phyloP scores from a whole-genome alignment of 1,140 invertebrate genomes.

The Brachionus manjavacas region DNA sequence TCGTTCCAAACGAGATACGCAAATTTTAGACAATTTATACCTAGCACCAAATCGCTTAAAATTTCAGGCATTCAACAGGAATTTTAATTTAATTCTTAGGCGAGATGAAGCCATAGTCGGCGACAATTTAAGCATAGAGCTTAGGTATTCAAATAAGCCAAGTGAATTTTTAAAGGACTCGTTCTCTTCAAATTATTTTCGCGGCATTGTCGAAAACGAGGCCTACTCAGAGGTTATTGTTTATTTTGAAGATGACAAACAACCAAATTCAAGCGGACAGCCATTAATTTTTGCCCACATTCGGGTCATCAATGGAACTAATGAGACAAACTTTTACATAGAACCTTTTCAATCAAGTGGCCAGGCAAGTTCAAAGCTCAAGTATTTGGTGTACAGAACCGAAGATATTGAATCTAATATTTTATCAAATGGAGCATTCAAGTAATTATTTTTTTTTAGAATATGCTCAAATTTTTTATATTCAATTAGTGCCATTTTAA shows the following conservation, averaged over 20 bases:
- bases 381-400: not conserved
- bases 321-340: not conserved
- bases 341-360: not conserved
- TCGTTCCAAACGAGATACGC: not conserved
- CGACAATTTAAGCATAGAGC: not conserved
- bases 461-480: no score
- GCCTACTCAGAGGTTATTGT: not conserved
- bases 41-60: not conserved
- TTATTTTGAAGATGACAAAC: not conserved
- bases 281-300: conserved; percentile 21
- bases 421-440: not conserved
- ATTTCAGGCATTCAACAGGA: conserved; percentile 9
- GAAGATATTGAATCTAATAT: conserved; percentile 5
- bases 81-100: not conserved
- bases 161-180: conserved; percentile 23
- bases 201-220: conserved; percentile 17
- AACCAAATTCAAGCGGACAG: not conserved
- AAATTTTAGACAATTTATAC: not conserved
- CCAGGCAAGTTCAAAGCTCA: not conserved
- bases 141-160: conserved; percentile 13
- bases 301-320: not conserved
- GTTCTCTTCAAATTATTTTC: not conserved
- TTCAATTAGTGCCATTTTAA: no score
- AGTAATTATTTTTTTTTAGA: no score
- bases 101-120: not conserved